These are phyloP conservation scores for Regulus satrapa DNA, from an alignment of 2,113 vertebrate species.

Conservation along the genomic window DNA sequence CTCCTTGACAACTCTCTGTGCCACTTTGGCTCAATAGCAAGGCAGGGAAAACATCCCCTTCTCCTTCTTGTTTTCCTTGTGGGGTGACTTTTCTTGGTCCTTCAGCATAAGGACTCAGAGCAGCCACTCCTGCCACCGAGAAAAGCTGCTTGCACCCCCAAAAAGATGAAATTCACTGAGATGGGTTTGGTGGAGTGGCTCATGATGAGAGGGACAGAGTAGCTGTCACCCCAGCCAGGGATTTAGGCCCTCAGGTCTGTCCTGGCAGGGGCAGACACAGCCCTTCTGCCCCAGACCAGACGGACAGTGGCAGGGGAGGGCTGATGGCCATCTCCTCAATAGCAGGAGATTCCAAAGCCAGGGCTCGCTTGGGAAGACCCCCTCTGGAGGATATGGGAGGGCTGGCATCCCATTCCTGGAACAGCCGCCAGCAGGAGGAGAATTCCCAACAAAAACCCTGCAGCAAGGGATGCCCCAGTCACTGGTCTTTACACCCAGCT, in stretches of 20 bases:
- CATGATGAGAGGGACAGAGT: not conserved
- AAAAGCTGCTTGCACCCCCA: not conserved
- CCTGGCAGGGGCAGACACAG: not conserved
- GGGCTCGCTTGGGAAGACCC: accelerated
- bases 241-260: not conserved
- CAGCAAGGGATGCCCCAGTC: accelerated
- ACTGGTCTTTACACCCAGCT: accelerated
- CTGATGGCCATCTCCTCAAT: not conserved
- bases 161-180: not conserved
- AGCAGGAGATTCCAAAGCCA: not conserved
- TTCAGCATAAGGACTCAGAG: not conserved
- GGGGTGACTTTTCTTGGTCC: not conserved
- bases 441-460: not conserved
- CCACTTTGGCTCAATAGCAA: not conserved
- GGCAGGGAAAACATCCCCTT: not conserved
- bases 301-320: accelerated
- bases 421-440: not conserved
- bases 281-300: not conserved
- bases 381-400: not conserved
- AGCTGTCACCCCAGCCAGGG: accelerated
- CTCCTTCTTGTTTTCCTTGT: not conserved
- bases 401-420: not conserved
- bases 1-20: not conserved
- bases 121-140: not conserved
- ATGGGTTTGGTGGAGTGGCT: not conserved